Conservation (phyloP, 2,113 vertebrate genomes). For the Amia ocellicauda region DNA sequence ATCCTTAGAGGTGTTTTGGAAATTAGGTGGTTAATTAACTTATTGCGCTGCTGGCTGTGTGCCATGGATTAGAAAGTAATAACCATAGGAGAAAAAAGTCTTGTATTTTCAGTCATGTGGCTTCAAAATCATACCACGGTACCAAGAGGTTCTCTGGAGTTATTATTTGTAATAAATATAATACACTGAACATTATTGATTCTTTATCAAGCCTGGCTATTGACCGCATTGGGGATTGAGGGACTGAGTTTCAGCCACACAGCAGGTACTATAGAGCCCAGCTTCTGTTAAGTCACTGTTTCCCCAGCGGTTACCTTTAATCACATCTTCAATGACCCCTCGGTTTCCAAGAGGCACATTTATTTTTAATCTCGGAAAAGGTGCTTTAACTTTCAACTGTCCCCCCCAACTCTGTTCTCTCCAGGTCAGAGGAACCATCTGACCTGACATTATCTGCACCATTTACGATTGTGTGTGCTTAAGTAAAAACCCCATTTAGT, state of each 20-base stretch:
- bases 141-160: too few species aligned
- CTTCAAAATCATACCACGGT: too few species aligned
- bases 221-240: too few species aligned
- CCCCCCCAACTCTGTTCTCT: not conserved
- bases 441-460: too few species aligned
- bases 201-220: too few species aligned
- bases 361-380: not conserved
- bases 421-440: not conserved
- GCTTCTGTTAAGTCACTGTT: not conserved
- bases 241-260: too few species aligned
- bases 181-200: too few species aligned
- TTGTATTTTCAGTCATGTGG: too few species aligned
- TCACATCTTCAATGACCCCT: not conserved
- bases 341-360: not conserved
- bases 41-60: constrained; percentile 65
- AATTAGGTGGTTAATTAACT: constrained; percentile 75
- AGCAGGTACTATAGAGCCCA: not conserved
- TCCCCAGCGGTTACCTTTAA: not conserved
- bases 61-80: constrained; percentile 39
- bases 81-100: too few species aligned
- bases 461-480: not conserved
- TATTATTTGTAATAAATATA: too few species aligned
- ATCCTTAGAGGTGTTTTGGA: constrained; percentile 66
- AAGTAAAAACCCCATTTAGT: not conserved
- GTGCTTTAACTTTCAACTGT: not conserved